Percentiles rank a stretch among this genome's conserved stretches.
Conservation (phyloP, 2,797 vertebrate species). For the Syngnathus acus region DNA sequence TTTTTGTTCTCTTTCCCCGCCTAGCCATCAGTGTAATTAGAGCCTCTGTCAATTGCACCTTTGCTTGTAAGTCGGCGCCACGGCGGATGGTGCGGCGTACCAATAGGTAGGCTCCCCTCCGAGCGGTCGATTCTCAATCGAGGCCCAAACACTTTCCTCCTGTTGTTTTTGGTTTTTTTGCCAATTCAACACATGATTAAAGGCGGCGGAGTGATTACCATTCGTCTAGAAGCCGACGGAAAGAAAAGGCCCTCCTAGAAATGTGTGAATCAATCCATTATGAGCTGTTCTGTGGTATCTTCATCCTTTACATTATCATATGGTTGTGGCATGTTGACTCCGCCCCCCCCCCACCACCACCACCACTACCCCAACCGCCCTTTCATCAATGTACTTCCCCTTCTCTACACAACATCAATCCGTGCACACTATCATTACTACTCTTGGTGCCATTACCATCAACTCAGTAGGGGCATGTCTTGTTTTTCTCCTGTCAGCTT, state of each 20-base stretch:
- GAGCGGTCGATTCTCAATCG: constrained; percentile 66
- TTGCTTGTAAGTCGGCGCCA: constrained; percentile 24
- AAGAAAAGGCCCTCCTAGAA: constrained; percentile 59
- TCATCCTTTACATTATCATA: constrained; percentile 6
- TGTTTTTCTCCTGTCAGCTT: constrained; percentile 16
- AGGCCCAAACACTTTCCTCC: constrained; percentile 40
- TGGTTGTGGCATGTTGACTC: constrained; percentile 12
- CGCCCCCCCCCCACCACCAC: not conserved
- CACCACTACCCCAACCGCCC: not conserved
- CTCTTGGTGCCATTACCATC: constrained; percentile 9
- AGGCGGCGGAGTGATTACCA: constrained; percentile 65
- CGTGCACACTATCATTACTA: constrained; percentile 15
- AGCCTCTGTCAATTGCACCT: constrained; percentile 44
- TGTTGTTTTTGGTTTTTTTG: constrained; percentile 43
- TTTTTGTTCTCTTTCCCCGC: constrained; percentile 32
- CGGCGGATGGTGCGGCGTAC: constrained; percentile 10
- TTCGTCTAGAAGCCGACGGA: constrained; percentile 61
- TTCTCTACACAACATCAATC: constrained; percentile 4
- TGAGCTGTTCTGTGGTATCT: constrained; percentile 37
- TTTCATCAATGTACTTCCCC: constrained; percentile 13
- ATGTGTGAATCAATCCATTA: constrained; percentile 65
- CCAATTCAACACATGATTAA: constrained; percentile 70
- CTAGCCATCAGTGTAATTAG: constrained; percentile 61
- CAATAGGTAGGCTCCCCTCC: constrained; percentile 47
- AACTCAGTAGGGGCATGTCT: constrained; percentile 8